Conservation (phyloP, 2,113 vertebrate species). For the Bambusicola thoracicus region DNA sequence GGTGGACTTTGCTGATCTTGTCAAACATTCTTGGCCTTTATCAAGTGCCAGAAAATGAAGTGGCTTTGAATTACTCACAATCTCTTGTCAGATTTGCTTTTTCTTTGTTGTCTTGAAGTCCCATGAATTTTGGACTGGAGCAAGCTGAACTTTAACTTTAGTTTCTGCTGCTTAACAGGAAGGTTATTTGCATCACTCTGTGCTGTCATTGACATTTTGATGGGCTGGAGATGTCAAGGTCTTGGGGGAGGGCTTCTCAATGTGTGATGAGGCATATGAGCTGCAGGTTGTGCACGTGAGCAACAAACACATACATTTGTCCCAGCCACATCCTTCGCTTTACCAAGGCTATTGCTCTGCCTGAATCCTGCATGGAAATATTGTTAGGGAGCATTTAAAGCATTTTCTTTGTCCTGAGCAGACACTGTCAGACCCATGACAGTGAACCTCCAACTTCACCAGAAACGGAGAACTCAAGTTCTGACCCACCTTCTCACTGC, state of each 20-base stretch:
- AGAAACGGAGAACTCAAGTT: not conserved
- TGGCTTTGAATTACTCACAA: not conserved
- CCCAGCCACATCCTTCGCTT: not conserved
- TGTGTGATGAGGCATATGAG: fast-evolving
- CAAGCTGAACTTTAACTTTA: not conserved
- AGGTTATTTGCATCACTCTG: fast-evolving
- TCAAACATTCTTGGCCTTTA: not conserved
- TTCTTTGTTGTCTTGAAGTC: not conserved
- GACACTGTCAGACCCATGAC: not conserved
- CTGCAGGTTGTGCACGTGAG: not conserved
- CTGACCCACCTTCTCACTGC: not conserved
- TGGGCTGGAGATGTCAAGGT: not conserved
- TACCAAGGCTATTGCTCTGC: not conserved
- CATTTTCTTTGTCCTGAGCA: not conserved
- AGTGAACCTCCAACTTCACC: not conserved
- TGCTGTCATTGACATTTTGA: not conserved
- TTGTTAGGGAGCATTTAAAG: not conserved
- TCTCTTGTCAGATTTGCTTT: not conserved
- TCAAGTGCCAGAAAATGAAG: not conserved
- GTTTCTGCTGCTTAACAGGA: not conserved
- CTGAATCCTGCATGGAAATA: not conserved
- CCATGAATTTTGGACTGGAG: not conserved
- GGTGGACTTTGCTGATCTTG: not conserved
- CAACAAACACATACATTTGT: fast-evolving
- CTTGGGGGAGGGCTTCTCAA: not conserved